Conservation (phyloP, 2,113 vertebrate genomes). For the Lepus americanus region DNA sequence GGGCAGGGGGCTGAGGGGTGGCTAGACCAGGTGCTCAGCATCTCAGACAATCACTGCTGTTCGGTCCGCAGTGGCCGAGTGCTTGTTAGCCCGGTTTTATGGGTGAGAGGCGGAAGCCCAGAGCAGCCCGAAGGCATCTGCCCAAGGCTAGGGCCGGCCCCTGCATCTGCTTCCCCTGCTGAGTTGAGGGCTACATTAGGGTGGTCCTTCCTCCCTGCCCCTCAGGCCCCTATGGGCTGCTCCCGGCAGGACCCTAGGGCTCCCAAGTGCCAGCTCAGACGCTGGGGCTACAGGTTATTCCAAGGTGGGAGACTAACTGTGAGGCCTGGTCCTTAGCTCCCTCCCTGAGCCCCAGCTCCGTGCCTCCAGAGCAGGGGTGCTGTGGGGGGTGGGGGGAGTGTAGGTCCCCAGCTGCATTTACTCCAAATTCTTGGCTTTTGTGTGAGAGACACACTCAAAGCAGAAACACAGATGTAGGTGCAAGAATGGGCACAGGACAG, state of each 20-base stretch:
- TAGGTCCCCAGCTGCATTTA: no score
- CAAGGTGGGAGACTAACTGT: background rate
- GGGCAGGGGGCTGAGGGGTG: background rate
- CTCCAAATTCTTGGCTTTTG: no score
- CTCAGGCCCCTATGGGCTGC: background rate
- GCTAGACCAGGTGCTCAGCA: background rate
- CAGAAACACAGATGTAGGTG: no score
- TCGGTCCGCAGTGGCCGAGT: background rate
- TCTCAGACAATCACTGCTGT: background rate
- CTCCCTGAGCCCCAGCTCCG: no score
- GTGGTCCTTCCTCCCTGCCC: background rate
- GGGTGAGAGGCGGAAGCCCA: background rate
- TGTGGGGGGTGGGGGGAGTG: no score
- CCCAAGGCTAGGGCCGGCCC: background rate
- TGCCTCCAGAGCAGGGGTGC: no score
- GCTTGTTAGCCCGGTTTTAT: background rate
- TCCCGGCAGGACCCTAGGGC: background rate
- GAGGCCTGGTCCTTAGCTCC: no score
- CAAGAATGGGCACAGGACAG: no score
- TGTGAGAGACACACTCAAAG: no score
- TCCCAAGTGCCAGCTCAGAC: background rate
- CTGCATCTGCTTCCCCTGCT: background rate
- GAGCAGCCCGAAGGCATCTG: background rate
- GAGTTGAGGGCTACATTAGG: no score
- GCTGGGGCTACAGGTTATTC: background rate